Evolutionary conservation across 2,113 vertebrate genomes (phyloP).

Genomic region (Ctenomys sociabilis): DNA sequence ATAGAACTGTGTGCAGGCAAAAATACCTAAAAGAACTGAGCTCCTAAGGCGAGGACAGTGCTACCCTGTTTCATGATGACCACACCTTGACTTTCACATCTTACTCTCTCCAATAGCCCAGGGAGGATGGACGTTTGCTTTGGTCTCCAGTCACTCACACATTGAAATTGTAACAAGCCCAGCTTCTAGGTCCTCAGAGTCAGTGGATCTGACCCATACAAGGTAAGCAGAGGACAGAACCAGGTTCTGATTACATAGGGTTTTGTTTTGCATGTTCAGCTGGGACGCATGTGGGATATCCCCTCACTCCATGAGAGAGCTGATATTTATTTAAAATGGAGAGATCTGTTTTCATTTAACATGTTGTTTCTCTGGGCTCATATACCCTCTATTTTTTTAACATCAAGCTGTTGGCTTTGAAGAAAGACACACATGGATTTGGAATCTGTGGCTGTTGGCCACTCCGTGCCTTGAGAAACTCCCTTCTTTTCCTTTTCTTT

Average conservation of each 20-base stretch:
- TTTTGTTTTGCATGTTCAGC: slow-evolving; percentile 76
- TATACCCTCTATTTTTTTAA: slow-evolving; percentile 69
- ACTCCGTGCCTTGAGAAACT: background rate
- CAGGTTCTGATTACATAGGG: slow-evolving; percentile 70
- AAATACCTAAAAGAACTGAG: background rate
- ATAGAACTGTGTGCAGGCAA: background rate
- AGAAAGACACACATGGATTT: slow-evolving; percentile 70
- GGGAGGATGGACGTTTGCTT: background rate
- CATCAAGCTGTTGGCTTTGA: slow-evolving; percentile 64
- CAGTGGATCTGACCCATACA: slow-evolving; percentile 58
- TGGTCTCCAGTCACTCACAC: background rate
- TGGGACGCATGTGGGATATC: slow-evolving; percentile 66
- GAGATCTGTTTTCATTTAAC: slow-evolving; percentile 83
- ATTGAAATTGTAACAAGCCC: background rate
- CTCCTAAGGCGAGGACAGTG: too few species aligned
- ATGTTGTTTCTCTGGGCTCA: slow-evolving; percentile 74
- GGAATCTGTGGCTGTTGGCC: slow-evolving; percentile 9
- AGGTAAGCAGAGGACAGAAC: slow-evolving; percentile 71
- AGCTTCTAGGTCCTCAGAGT: slow-evolving; percentile 44
- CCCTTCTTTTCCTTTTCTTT: background rate
- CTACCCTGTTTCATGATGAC: background rate
- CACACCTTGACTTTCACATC: background rate
- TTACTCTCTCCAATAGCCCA: background rate
- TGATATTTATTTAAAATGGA: slow-evolving; percentile 76
- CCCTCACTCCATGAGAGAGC: slow-evolving; percentile 73